phyloP scores from a whole-genome alignment of 2,888 invertebrate species.

The Eilema sororculum region DNA sequence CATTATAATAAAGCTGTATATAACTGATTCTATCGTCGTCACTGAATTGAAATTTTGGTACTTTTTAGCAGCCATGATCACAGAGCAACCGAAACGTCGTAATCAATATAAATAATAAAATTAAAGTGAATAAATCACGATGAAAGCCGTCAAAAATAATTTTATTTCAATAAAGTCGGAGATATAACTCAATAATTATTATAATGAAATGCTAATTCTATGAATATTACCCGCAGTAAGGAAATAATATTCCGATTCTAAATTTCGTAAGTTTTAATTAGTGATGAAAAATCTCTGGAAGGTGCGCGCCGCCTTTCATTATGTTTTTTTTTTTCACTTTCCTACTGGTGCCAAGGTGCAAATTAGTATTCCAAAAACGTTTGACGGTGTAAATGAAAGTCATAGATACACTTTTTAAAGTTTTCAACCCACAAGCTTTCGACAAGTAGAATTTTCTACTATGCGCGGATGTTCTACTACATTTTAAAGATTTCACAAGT shows the following conservation, averaged over 20 bases:
- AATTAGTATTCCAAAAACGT: constrained; percentile 4
- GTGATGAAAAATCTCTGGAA: background rate
- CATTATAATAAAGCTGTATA: background rate
- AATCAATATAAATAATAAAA: background rate
- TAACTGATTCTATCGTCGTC: background rate
- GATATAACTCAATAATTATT: background rate
- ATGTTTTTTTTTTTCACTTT: constrained; percentile 4
- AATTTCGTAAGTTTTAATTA: background rate
- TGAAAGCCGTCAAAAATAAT: background rate
- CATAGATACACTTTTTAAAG: background rate
- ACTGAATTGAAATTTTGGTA: no score
- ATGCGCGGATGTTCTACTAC: background rate
- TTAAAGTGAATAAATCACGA: background rate
- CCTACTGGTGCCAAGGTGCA: background rate
- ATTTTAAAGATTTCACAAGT: background rate
- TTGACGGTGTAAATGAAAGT: background rate
- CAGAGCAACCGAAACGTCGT: background rate
- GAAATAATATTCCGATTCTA: background rate
- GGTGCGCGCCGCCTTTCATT: background rate
- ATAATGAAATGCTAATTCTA: background rate
- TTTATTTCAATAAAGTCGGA: background rate
- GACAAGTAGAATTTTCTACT: background rate
- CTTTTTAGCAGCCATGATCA: no score
- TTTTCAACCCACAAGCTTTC: background rate
- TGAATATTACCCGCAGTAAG: background rate